phyloP scores from a whole-genome alignment of 2,888 invertebrate genomes.

The Perithous albicinctus region DNA sequence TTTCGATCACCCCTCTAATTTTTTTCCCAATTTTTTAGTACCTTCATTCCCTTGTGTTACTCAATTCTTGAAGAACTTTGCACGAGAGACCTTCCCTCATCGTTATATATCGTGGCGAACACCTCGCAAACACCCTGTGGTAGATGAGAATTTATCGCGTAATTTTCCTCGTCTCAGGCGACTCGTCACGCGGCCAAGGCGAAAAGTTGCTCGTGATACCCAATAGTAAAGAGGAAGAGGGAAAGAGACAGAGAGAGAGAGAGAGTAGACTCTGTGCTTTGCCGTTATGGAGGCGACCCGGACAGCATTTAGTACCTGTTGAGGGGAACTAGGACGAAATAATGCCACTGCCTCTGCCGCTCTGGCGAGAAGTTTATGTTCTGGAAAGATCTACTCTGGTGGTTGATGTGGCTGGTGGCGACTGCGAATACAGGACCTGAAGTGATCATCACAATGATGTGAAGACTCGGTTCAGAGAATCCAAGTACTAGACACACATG shows the following conservation, averaged over 20 bases:
- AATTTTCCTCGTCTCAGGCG: constrained; percentile 63
- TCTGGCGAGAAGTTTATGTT: constrained; percentile 54
- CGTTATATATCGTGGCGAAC: neutral
- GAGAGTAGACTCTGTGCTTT: constrained; percentile 31
- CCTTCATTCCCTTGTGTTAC: neutral
- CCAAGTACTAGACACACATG: neutral
- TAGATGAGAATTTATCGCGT: constrained; percentile 65
- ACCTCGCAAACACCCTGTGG: constrained; percentile 3
- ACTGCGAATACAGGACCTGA: neutral
- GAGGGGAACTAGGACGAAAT: constrained; percentile 63
- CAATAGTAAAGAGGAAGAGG: neutral
- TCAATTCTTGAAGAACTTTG: neutral
- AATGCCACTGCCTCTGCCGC: constrained; percentile 38
- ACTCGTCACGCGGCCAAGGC: constrained; percentile 48
- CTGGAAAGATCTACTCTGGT: constrained; percentile 33
- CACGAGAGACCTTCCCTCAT: neutral
- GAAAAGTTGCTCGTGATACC: constrained; percentile 49
- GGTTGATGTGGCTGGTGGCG: neutral
- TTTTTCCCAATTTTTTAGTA: neutral
- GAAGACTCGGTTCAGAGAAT: neutral
- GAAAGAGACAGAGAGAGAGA: constrained; percentile 10
- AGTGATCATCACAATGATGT: constrained; percentile 6
- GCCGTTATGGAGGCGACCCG: constrained; percentile 32
- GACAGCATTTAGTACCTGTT: constrained; percentile 65
- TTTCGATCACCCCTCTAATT: neutral